phyloP scores from a whole-genome alignment of 2,888 invertebrate species.

The Polymixis flavicincta region DNA sequence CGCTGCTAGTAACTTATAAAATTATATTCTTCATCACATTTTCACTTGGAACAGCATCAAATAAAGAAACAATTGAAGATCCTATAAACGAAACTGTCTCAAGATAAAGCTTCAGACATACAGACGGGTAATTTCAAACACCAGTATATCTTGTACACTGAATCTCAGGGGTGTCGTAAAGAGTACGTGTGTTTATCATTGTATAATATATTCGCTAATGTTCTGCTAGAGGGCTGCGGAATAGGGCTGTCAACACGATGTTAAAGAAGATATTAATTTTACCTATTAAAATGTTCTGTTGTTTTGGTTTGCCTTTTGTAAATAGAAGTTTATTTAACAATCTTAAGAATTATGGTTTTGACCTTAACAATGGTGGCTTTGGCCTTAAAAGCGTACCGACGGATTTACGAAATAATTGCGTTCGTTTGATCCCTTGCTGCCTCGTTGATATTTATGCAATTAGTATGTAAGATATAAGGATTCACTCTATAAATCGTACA shows the following conservation, averaged over 20 bases:
- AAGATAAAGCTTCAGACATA: constrained; percentile 21
- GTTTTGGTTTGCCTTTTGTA: not conserved
- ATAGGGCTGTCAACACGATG: constrained; percentile 21
- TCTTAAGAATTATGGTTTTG: too few species aligned
- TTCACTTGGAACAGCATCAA: not conserved
- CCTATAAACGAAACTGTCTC: constrained; percentile 8
- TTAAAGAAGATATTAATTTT: not conserved
- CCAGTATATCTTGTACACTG: constrained; percentile 25
- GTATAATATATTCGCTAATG: constrained; percentile 35
- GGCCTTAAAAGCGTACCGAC: too few species aligned
- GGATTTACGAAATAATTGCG: too few species aligned
- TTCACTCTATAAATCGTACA: too few species aligned
- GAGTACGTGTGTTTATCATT: constrained; percentile 31
- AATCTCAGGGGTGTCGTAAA: constrained; percentile 34
- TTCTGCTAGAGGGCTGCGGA: not conserved
- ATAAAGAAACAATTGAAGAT: constrained; percentile 15
- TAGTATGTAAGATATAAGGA: too few species aligned
- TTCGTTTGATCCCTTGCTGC: too few species aligned
- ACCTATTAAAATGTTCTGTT: not conserved
- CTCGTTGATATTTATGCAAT: too few species aligned
- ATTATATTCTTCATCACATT: not conserved
- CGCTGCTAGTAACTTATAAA: not conserved
- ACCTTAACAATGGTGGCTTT: not conserved
- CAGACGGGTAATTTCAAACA: constrained; percentile 14
- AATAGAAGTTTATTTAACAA: not conserved